Evolutionary conservation across 1,140 invertebrate species (phyloP), one percentile per base, ranked within the genome.

Genomic region (Musca vetustissima): DNA sequence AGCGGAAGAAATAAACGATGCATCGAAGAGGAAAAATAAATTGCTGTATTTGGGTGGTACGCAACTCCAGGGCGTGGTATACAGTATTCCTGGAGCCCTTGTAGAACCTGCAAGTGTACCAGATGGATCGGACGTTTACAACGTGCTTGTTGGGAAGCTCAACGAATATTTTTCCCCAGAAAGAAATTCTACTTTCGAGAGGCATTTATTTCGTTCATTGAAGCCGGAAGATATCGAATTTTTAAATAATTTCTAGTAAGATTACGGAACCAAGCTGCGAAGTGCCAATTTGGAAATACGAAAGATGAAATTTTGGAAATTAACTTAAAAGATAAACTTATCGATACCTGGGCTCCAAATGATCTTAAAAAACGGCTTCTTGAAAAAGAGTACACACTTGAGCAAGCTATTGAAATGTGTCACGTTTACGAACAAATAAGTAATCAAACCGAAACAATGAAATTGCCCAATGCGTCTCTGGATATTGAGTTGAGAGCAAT

Each of bases 251-350:
- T 74, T 67, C 11, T 74, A 11, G 22, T 73, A 4, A 64, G 69
- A 28, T 52, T 73, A 8, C 59, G 69, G 25, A n/a, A 73, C 21
- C 72, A 75, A 53, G 43, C 66, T 11, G 47, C 52, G 1, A 75
- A 73, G 53, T 73, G 72, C 61, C 36, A 70, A 6, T 75, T 75
- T 57, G 64, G 68, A 1, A 17, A 67, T 7, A 24, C 67, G 11
- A 69, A 69, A 15, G 55, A 49, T 2, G 47, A 69, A 32, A 64
- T 69, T 19, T 15, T 48, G 4, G 69, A 28, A 28, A 28, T 28
- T 28, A 4, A 8, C 8, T 52, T 75, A 2, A 74, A 73, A 17
- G 71, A 75, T 64, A 72, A 76, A 70, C 65, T 71, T 36, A 70
- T 71, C 22, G 74, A 76, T 48, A 71, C 67, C 59, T 75, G 72